Evolutionary conservation across 2,888 invertebrate genomes (phyloP).

Genomic region (Drosophila stalkeri): DNA sequence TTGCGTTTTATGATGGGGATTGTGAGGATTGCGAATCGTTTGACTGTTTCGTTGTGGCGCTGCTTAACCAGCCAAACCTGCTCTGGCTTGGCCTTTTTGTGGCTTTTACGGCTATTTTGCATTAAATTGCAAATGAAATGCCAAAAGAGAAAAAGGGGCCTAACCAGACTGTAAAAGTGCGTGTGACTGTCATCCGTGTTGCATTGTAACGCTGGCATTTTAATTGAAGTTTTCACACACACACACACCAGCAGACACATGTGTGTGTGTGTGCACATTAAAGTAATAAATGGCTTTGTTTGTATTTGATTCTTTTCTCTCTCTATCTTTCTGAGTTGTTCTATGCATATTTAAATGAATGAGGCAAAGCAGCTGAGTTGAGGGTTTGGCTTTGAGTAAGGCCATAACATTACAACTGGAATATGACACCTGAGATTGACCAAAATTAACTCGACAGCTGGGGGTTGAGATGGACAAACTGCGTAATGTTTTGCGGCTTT

Average conservation of each 20-base stretch:
- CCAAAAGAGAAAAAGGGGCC: slow-evolving; percentile 6
- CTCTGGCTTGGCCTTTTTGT: slow-evolving; percentile 57
- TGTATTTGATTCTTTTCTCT: slow-evolving; percentile 19
- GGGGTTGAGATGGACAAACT: slow-evolving; percentile 16
- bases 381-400: slow-evolving; percentile 28
- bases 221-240: slow-evolving; percentile 65
- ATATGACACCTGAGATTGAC: slow-evolving; percentile 69
- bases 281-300: slow-evolving; percentile 65
- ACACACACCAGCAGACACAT: slow-evolving; percentile 4
- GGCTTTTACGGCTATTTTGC: slow-evolving; percentile 70
- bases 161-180: slow-evolving; percentile 12
- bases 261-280: slow-evolving; percentile 45
- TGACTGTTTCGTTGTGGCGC: slow-evolving; percentile 28
- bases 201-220: slow-evolving; percentile 65
- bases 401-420: slow-evolving; percentile 53
- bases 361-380: slow-evolving; percentile 4
- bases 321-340: background rate
- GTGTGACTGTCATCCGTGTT: slow-evolving; percentile 27
- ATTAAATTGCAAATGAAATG: slow-evolving; percentile 68
- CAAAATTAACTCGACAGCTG: slow-evolving; percentile 32
- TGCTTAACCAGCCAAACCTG: slow-evolving; percentile 21
- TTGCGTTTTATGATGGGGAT: slow-evolving; percentile 67
- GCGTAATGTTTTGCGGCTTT: slow-evolving; percentile 31
- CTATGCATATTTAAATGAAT: slow-evolving; percentile 60
- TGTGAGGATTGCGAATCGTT: slow-evolving; percentile 51